Base-by-base conservation (phyloP, 2,888 invertebrate genomes). In the Thecophora atra region DNA sequence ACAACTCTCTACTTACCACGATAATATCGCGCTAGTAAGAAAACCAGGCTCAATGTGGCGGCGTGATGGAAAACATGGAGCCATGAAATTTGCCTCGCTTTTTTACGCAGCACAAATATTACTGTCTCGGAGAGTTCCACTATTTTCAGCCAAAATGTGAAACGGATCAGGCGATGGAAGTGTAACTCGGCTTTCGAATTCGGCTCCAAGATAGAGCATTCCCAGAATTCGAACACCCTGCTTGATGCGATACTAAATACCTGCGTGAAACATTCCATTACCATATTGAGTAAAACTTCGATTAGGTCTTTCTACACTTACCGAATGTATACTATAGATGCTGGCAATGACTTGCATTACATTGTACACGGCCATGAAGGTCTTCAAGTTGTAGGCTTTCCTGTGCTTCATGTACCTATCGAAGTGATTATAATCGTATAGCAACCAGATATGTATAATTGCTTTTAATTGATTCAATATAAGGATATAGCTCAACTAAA, bases 11-110 rank as follows among this genome's bases (percentile, higher is more conserved):
- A 73, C 87, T 80, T 87, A 93, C 93, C 92, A 87, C 91, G 89
- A 75, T 90, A 88, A 80, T 89, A 91, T 86, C 91, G 92, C 51
- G 89, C 87, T 1, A 87, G 89, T 0, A 89, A 76, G 90, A 92
- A 93, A 0, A 89, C 83, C 3, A 93, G 86, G 15, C 88, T 80
- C 47, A 91, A 81, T 0, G 92, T 89, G 65, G 89, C 88, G 65
- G 89, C 85, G 77, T 94, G 94, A 85, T 94, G 94, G 80, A 93
- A 93, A 2, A 94, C 86, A 78, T 94, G 94, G 62, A 94, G 86
- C 75, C 89, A 90, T 0, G 93, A 90, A 7, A 92, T 90, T 86
- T 94, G 94, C 60, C 89, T 89, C 73, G 90, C 88, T 81, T 91
- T 93, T 84, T 93, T 92, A 73, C 94, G 88, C 77, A 94, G 81